These are phyloP conservation scores for Avahi laniger DNA, from an alignment of 2,797 vertebrate species.

Conservation along the genomic window DNA sequence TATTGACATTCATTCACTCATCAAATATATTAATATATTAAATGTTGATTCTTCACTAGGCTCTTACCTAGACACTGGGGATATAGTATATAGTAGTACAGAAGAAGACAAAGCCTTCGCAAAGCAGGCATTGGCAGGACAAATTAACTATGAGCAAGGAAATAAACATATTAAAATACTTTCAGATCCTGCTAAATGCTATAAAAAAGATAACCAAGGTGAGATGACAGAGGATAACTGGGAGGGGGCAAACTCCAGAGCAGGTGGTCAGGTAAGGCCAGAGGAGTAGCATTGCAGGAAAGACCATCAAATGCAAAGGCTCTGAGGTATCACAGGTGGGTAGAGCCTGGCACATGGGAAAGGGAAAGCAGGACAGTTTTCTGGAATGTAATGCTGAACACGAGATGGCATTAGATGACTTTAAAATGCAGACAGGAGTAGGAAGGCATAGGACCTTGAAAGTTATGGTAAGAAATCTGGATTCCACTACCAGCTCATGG, in stretches of 20 bases:
- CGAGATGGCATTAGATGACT: neutral
- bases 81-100: neutral
- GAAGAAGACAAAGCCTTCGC: neutral
- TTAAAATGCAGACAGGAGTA: neutral
- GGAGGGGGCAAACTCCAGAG: neutral
- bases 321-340: neutral
- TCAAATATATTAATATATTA: neutral
- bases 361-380: neutral
- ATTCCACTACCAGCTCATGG: neutral
- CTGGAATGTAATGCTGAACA: rapidly evolving
- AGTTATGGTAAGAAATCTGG: neutral
- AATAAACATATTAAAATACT: neutral
- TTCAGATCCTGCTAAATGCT: neutral
- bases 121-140: neutral
- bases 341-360: rapidly evolving
- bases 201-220: neutral
- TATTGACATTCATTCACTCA: neutral
- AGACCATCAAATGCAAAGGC: neutral
- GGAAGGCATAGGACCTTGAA: neutral
- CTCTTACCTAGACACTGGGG: neutral
- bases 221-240: neutral
- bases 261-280: neutral
- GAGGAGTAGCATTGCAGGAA: rapidly evolving
- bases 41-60: neutral
- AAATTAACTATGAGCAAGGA: neutral